Percentiles rank a stretch among this genome's conserved stretches.
These are phyloP conservation scores for Vespertilio murinus DNA, from an alignment of 2,797 vertebrate genomes.

Conservation along the genomic window DNA sequence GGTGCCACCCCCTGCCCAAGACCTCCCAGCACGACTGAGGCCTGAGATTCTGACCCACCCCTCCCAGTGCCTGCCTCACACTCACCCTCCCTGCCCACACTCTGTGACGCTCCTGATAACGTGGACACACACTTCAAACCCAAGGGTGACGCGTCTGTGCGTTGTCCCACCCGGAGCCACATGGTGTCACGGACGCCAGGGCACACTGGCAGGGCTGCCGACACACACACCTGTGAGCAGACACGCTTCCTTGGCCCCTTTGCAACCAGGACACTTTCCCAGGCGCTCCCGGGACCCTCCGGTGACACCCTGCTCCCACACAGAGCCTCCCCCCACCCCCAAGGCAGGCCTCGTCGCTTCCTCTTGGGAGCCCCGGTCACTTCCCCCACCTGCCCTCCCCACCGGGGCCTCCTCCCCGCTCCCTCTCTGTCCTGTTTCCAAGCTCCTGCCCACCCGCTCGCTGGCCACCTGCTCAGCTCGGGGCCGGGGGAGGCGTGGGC, in stretches of 20 bases:
- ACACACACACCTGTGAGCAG: neutral
- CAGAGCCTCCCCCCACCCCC: neutral
- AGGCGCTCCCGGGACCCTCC: neutral
- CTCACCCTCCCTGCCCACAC: neutral
- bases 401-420: neutral
- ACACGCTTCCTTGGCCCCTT: neutral
- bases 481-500: neutral
- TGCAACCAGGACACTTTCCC: neutral
- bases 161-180: neutral
- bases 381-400: neutral
- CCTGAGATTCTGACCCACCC: neutral
- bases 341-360: neutral
- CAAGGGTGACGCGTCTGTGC: rapidly evolving
- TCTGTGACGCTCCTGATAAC: neutral
- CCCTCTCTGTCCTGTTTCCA: neutral
- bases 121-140: neutral
- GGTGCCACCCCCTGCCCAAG: neutral
- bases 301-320: neutral
- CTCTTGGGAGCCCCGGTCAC: neutral
- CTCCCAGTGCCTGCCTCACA: neutral
- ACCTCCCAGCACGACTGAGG: neutral
- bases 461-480: constrained; percentile 37
- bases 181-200: neutral
- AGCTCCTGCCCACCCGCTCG: neutral
- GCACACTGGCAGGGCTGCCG: neutral